Evolutionary conservation across 2,888 invertebrate genomes (phyloP), one percentile per base, ranked within the genome.

Genomic region (Trissolcus japonicus): DNA sequence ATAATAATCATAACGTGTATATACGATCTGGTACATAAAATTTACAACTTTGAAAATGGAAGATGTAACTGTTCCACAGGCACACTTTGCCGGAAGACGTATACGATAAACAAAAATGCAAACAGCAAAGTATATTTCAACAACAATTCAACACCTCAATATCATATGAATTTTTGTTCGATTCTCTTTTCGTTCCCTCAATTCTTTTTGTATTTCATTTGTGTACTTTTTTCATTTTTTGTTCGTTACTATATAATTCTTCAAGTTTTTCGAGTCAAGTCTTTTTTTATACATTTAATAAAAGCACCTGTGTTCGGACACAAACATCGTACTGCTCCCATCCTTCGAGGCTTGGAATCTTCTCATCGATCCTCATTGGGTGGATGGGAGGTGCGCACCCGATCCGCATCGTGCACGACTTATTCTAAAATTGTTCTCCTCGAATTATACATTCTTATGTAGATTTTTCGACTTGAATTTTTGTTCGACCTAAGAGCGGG

Each of bases 71-170:
- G 88, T 88, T 89, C 89, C 89, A 89, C 89, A 88, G 89, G 89
- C 89, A 88, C 89, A 89, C 88, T 88, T 88, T 88, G 88, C 87
- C 87, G 87, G 86, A 79, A 84, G 78, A 82, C 76, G n/a, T n/a
- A 71, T 56, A 54, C 40, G 43, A 82, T 74, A 79, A 80, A 81
- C 72, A 83, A 83, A 35, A 84, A 82, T 83, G 82, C 79, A 82
- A 83, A 80, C 63, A 75, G 61, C 73, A 80, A 67, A 80, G 76
- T 79, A 57, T 78, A 71, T 16, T 57, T 35, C 35, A 35, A 35
- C 35, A 35, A 35, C 11, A 11, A 35, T 35, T 35, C 35, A 35
- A 35, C 35, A 35, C 35, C 11, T 35, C 35, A 35, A 6, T 35
- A 35, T 35, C 35, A 35, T 35, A 35, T 9, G 35, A 11, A 9